Evolutionary conservation across 2,888 invertebrate genomes (phyloP).

Genomic region (Aethes cnicana): DNA sequence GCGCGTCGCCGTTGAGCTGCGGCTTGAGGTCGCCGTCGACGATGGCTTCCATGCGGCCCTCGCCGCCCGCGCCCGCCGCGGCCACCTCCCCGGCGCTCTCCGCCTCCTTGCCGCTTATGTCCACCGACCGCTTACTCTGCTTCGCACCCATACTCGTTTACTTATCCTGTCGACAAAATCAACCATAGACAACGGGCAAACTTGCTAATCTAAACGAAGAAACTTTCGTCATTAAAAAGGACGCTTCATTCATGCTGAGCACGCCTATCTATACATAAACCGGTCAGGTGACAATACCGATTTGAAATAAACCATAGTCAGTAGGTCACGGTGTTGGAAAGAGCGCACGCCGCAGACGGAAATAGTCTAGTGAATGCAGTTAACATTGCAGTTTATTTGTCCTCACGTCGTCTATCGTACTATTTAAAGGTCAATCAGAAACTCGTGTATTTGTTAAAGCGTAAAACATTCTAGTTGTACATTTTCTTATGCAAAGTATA

Average conservation of each 20-base stretch:
- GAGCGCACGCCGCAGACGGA: conserved; percentile 43
- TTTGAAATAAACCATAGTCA: conserved; percentile 64
- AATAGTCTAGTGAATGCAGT: conserved; percentile 48
- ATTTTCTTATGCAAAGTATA: too few relatives aligned
- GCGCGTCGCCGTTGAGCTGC: conserved; percentile 88
- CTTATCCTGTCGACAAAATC: conserved; percentile 43
- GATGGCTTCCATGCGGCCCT: conserved; percentile 89
- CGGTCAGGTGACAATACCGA: conserved; percentile 48
- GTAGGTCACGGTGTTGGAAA: conserved; percentile 70
- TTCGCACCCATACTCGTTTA: conserved; percentile 88
- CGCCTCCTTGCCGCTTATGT: conserved; percentile 88
- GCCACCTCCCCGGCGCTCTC: conserved; percentile 81
- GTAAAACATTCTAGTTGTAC: too few relatives aligned
- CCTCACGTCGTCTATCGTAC: not conserved
- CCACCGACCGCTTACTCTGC: conserved; percentile 94
- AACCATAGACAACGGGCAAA: too few relatives aligned
- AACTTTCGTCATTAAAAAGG: too few relatives aligned
- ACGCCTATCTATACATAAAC: conserved; percentile 47
- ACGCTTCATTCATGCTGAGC: conserved; percentile 10
- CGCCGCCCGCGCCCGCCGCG: conserved; percentile 83
- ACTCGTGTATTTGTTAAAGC: too few relatives aligned
- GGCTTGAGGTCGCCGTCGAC: conserved; percentile 89
- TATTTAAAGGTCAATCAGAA: too few relatives aligned
- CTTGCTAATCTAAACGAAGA: too few relatives aligned
- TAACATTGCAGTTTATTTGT: conserved; percentile 20